A percentile compares a stretch with the other conserved stretches of the same genome.
Evolutionary conservation across 2,797 vertebrate genomes (phyloP).

Genomic region (Oryzias sinensis): DNA sequence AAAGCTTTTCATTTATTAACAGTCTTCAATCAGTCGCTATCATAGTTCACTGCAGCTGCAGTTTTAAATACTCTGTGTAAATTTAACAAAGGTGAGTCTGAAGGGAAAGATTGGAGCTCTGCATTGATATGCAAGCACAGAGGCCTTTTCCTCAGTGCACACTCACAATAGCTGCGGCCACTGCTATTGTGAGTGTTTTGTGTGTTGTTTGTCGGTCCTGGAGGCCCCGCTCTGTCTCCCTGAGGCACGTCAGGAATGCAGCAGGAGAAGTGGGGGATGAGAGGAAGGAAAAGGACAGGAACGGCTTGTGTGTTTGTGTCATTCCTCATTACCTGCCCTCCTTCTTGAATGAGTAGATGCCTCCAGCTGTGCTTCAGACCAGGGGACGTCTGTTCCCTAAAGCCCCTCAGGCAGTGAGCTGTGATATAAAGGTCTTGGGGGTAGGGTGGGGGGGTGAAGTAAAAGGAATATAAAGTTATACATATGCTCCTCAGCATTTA

Average conservation of each 20-base stretch:
- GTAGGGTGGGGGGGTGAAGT: conserved; percentile 13
- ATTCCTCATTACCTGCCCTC: conserved; percentile 58
- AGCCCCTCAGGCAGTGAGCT: conserved; percentile 13
- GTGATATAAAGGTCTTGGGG: conserved; percentile 36
- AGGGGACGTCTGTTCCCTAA: conserved; percentile 16
- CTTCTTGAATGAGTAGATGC: conserved; percentile 41
- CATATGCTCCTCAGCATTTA: neutral
- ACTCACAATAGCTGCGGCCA: conserved; percentile 62
- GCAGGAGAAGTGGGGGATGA: conserved; percentile 56
- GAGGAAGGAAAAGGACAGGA: conserved; percentile 46
- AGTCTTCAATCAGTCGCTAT: neutral
- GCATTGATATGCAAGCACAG: conserved; percentile 58
- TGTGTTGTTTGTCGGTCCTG: conserved; percentile 64
- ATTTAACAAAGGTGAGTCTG: conserved; percentile 19
- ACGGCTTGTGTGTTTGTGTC: conserved; percentile 43
- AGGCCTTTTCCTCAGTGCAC: conserved; percentile 56
- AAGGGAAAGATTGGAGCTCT: conserved; percentile 15
- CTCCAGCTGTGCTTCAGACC: conserved; percentile 29
- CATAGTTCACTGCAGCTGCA: conserved; percentile 18
- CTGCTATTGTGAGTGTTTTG: conserved; percentile 57
- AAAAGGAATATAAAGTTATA: conserved; percentile 15
- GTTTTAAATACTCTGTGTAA: conserved; percentile 8
- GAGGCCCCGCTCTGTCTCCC: conserved; percentile 60
- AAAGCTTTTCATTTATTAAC: conserved; percentile 24
- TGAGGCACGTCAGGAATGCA: conserved; percentile 78